Evolutionary conservation across 2,888 invertebrate genomes (phyloP).

Genomic region (Coenonympha glycerion): DNA sequence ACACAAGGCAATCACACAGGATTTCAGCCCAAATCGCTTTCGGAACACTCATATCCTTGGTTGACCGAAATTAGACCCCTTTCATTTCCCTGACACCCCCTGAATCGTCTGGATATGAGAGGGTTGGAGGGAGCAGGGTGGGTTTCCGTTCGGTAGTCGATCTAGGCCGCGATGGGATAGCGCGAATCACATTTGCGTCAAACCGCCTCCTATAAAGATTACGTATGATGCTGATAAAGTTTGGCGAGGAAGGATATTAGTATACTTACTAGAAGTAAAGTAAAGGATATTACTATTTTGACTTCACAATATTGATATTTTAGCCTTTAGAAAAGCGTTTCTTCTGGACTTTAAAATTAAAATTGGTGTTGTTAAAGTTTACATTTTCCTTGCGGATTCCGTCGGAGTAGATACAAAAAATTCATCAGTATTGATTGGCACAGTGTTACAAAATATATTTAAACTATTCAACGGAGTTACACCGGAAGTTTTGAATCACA

Average conservation of each 20-base stretch:
- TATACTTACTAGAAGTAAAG: neutral
- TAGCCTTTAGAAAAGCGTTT: too few relatives aligned
- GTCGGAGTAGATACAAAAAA: too few relatives aligned
- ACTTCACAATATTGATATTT: neutral
- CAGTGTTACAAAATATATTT: too few relatives aligned
- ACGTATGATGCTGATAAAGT: slow-evolving; percentile 30
- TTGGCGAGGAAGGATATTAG: neutral
- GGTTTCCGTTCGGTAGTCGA: slow-evolving; percentile 37
- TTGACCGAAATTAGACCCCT: slow-evolving; percentile 35
- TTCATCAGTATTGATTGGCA: too few relatives aligned
- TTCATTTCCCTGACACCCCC: slow-evolving; percentile 26
- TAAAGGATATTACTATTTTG: neutral
- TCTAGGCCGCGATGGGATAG: slow-evolving; percentile 49
- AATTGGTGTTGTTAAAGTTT: too few relatives aligned
- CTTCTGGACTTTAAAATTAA: too few relatives aligned
- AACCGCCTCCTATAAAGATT: slow-evolving; percentile 61
- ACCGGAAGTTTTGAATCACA: too few relatives aligned
- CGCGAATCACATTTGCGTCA: slow-evolving; percentile 64
- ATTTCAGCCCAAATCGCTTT: slow-evolving; percentile 50
- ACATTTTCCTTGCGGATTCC: too few relatives aligned
- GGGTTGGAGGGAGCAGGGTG: slow-evolving; percentile 29
- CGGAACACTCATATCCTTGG: slow-evolving; percentile 32
- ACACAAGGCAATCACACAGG: slow-evolving; percentile 50
- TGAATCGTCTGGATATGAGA: slow-evolving; percentile 25
- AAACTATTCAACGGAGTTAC: too few relatives aligned